Evolutionary conservation across 2,888 invertebrate genomes (phyloP), one percentile per base, ranked within the genome.

Genomic region (Hydrotaea diabolus): DNA sequence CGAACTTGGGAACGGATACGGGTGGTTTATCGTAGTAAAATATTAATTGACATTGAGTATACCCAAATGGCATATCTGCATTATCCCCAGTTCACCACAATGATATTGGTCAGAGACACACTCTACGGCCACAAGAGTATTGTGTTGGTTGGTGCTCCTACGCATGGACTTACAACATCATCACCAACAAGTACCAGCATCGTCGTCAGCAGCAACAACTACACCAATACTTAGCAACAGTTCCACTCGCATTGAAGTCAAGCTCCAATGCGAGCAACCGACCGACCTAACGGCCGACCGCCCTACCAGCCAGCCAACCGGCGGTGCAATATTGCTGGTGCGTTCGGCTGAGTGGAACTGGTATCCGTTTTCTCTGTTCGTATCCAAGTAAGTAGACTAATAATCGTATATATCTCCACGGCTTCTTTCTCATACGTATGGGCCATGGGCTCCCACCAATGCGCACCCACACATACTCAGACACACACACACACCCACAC

Each of bases 41-140:
- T 85, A 85, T 85, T 85, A 82, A 85, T 85, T 85, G 85, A 85
- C 85, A 82, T 69, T 80, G 85, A 85, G 82, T 82, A 77, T 74
- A 80, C 85, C 79, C 85, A 77, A 85, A 82, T 85, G 85, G 77
- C 85, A 82, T 82, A 85, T 85, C 85, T 82, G 85, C 85, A 85
- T 85, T 85, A 85, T 85, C 80, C 82, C 62, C 71, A 64, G 79
- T 46, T 77, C 62, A 77, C 85, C 82, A 80, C 82, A 80, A 85
- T 82, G 77, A 85, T 80, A 77, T 85, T 80, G 82, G 85, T 80
- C 78, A 80, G 81, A 77, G 77, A 80, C 75, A 77, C 83, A 53
- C 55, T 77, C 62, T 21, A 26, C 23, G 15, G 23, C 73, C 82
- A 26, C 74, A 77, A 75, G 74, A 53, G 64, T 75, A 72, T 57